phyloP scores from a whole-genome alignment of 2,113 vertebrate species.

The Hucho hucho region DNA sequence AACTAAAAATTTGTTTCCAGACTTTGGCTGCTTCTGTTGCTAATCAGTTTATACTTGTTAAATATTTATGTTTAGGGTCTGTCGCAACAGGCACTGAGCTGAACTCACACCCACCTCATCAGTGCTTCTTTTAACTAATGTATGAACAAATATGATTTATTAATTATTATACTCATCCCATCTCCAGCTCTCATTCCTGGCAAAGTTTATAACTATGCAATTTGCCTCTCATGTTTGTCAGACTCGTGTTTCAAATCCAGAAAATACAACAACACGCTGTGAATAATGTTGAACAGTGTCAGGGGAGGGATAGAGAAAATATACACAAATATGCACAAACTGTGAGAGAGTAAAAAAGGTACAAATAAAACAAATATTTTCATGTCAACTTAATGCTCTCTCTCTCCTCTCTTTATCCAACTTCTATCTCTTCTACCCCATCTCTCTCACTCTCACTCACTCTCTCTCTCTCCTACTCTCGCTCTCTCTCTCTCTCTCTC shows the following conservation, averaged over 20 bases:
- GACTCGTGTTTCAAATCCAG: slow-evolving; percentile 46
- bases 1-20: too few species aligned
- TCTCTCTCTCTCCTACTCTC: background rate
- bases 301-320: slow-evolving; percentile 59
- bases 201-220: slow-evolving; percentile 58
- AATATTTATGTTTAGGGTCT: slow-evolving; percentile 70
- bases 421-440: background rate
- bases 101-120: slow-evolving; percentile 50
- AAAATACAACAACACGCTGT: slow-evolving; percentile 44
- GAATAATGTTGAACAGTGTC: slow-evolving; percentile 53
- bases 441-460: background rate
- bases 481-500: background rate
- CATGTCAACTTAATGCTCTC: background rate
- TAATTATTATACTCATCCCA: slow-evolving; percentile 50
- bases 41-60: slow-evolving; percentile 62
- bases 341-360: slow-evolving; percentile 23
- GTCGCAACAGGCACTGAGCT: slow-evolving; percentile 38
- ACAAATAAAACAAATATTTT: too few species aligned
- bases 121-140: slow-evolving; percentile 63
- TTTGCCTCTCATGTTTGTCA: slow-evolving; percentile 64
- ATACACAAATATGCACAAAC: slow-evolving; percentile 62
- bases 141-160: slow-evolving; percentile 74
- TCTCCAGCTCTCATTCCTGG: slow-evolving; percentile 46
- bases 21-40: slow-evolving; percentile 14
- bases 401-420: background rate